These are phyloP conservation scores for Mylabris sibirica DNA, from an alignment of 2,888 invertebrate genomes.

Conservation along the genomic window DNA sequence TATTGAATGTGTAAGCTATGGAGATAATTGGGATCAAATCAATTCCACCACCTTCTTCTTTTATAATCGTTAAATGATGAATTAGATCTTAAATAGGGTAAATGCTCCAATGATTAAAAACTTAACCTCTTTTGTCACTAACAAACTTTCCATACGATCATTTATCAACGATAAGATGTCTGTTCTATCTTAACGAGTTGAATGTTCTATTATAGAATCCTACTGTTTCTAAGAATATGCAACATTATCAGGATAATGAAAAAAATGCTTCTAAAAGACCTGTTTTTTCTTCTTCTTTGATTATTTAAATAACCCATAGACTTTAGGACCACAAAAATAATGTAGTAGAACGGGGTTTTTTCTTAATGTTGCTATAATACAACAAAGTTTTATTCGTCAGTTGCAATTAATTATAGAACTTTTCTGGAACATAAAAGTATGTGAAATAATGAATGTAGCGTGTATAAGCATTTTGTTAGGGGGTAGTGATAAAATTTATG, in stretches of 20 bases:
- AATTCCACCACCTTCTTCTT: background rate
- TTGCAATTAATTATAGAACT: background rate
- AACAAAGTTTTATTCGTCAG: background rate
- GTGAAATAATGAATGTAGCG: background rate
- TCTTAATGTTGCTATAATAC: background rate
- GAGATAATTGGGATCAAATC: background rate
- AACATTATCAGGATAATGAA: conserved; percentile 8
- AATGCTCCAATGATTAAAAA: background rate
- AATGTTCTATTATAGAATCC: background rate
- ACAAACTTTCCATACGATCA: conserved; percentile 6
- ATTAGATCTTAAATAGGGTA: conserved; percentile 4
- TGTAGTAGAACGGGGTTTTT: background rate
- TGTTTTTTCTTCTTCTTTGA: background rate
- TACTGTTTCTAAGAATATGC: conserved; percentile 10
- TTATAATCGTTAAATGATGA: background rate
- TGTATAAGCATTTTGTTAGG: background rate
- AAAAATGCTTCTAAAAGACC: background rate
- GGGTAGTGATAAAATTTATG: background rate
- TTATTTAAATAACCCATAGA: background rate
- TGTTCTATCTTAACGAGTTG: conserved; percentile 1
- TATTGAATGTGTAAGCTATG: too few species aligned
- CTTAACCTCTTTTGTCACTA: background rate
- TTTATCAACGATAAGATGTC: conserved; percentile 11
- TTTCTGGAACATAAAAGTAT: background rate
- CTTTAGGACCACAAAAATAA: background rate